These are phyloP conservation scores for Limosa lapponica DNA, from an alignment of 2,797 vertebrate species.

Conservation along the genomic window DNA sequence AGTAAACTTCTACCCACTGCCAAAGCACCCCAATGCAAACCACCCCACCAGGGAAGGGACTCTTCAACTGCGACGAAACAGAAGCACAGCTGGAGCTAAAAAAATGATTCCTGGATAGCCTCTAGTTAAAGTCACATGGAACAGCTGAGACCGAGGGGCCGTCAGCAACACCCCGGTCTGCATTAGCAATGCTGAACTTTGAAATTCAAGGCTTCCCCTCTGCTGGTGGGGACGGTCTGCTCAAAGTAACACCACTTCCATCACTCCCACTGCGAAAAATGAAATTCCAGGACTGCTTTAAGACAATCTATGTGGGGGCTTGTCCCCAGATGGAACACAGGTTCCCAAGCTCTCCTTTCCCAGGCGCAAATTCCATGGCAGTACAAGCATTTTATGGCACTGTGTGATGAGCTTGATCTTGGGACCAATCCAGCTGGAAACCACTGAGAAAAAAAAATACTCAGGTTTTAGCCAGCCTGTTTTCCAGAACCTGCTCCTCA, in stretches of 20 bases:
- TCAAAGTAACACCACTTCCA: neutral
- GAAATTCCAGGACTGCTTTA: neutral
- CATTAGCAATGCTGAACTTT: neutral
- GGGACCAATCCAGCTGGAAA: neutral
- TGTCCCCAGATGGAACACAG: neutral
- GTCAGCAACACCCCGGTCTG: accelerated
- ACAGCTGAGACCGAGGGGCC: neutral
- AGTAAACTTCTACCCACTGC: neutral
- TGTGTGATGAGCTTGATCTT: accelerated
- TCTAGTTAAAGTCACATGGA: neutral
- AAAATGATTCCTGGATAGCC: neutral
- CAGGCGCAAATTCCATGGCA: neutral
- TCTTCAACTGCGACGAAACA: neutral
- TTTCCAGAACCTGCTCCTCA: neutral
- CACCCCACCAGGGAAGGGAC: neutral
- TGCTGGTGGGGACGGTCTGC: neutral
- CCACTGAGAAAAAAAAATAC: neutral
- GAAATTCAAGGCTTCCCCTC: neutral
- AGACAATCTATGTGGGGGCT: accelerated
- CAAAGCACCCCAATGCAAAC: neutral
- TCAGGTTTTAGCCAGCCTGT: neutral
- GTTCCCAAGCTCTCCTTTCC: neutral
- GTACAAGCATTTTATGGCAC: neutral
- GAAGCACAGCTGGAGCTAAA: neutral
- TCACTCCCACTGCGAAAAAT: neutral